Percentiles rank a stretch among this genome's conserved stretches.
phyloP scores from a whole-genome alignment of 2,113 vertebrate genomes.

The Ramphastos sulfuratus region DNA sequence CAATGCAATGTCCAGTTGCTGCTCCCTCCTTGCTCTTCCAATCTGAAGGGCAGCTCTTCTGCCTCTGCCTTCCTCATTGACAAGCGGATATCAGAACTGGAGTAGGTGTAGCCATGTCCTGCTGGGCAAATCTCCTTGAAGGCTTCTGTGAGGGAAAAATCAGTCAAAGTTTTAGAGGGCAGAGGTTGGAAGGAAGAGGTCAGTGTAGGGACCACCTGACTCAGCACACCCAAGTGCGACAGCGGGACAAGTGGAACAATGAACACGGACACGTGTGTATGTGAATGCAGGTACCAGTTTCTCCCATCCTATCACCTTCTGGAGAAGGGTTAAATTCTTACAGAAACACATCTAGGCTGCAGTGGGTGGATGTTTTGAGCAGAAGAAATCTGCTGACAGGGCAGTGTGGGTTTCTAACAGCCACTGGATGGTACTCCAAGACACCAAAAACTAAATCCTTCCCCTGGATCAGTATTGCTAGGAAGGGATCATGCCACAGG shows the following conservation, averaged over 20 bases:
- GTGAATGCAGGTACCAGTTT: neutral
- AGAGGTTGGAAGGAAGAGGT: neutral
- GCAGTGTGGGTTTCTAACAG: neutral
- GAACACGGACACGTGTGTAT: neutral
- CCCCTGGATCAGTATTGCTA: neutral
- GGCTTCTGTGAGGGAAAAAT: constrained; percentile 74
- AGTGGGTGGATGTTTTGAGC: neutral
- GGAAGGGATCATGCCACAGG: neutral
- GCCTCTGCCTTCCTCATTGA: constrained; percentile 86
- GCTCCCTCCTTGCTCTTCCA: constrained; percentile 55
- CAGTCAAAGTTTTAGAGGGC: neutral
- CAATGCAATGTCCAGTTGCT: neutral
- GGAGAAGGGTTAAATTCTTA: neutral
- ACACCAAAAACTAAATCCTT: neutral
- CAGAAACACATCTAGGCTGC: neutral
- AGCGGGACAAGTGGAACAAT: neutral
- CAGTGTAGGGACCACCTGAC: neutral
- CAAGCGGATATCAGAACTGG: constrained; percentile 82
- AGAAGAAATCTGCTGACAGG: neutral
- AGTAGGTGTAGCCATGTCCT: constrained; percentile 95
- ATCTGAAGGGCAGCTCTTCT: constrained; percentile 79
- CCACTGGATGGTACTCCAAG: neutral
- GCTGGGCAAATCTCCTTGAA: constrained; percentile 97
- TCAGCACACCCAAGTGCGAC: neutral
- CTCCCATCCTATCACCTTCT: neutral